Base-by-base conservation (phyloP, 2,113 vertebrate species). In the Tringa solitaria region DNA sequence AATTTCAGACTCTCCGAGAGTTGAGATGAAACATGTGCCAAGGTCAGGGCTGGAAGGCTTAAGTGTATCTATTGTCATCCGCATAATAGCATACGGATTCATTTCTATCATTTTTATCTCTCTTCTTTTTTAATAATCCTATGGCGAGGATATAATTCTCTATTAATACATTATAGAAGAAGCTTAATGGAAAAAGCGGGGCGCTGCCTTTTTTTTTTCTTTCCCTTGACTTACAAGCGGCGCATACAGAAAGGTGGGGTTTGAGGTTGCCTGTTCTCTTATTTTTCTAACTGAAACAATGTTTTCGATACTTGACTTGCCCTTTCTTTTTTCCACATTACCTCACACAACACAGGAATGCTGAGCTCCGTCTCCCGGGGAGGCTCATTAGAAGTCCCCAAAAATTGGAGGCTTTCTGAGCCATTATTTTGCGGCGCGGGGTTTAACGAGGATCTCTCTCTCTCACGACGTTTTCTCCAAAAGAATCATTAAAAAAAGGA, bases 41-140 rank as follows among this genome's bases (percentile, higher is more conserved):
- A 97, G 96, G 96, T 97, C 96, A 97, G 74, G 87, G 94, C 96
- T 97, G 82, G 61, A 83, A 95, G 95, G 96, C 94, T 97, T 96
- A 97, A 97, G 96, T 97, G 95, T 97, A 95, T 97, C 96, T 96
- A 96, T 95, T 97, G 96, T 96, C 95, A 97, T 84, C 95, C 96
- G 32, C 91, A 95, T 96, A 97, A 96, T 96, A 95, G 96, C 91
- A 27, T 61, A 83, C 27, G 37, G 95, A 96, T 96, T 96, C 95
- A 84, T 96, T 96, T 96, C 95, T 96, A 96, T 97, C 96, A 95
- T 97, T 95, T 96, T 96, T 96, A 96, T 96, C 95, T 96, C 93
- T 69, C 91, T 94, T 76, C 96, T 95, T 91, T 95, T 96, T 95
- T 96, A 97, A 96, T 97, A 97, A 96, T 95, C 96, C 91, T 96